Evolutionary conservation across 2,797 vertebrate genomes (phyloP).

Genomic region (Onychomys arenicola): DNA sequence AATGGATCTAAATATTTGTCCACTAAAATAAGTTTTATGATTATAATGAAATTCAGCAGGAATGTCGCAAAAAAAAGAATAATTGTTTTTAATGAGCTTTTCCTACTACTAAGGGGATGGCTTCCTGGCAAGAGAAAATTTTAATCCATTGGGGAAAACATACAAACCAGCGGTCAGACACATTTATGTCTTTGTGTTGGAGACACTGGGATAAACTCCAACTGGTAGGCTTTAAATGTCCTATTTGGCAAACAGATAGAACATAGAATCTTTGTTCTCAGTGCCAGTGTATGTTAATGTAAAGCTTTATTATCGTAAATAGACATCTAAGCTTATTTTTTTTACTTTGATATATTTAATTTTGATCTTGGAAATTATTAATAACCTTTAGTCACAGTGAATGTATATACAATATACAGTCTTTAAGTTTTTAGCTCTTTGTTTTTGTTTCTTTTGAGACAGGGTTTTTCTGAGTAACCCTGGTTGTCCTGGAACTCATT

Average conservation of each 20-base stretch:
- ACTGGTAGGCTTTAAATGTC: conserved; percentile 24
- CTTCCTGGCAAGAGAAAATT: neutral
- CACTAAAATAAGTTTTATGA: conserved; percentile 4
- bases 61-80: neutral
- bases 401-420: neutral
- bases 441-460: neutral
- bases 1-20: conserved; percentile 17
- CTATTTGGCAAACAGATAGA: neutral
- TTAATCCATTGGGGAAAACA: conserved; percentile 7
- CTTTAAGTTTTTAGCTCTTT: neutral
- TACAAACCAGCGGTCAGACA: neutral
- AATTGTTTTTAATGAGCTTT: neutral
- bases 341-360: neutral
- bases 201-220: conserved; percentile 1
- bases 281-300: neutral
- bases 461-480: neutral
- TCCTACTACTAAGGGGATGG: neutral
- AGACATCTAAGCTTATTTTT: neutral
- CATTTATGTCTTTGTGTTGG: conserved; percentile 13
- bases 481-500: neutral
- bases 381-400: neutral
- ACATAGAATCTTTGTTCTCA: conserved; percentile 1
- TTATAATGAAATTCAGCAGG: conserved; percentile 28
- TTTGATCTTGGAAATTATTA: neutral
- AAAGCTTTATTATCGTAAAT: conserved; percentile 1